Evolutionary conservation across 2,797 vertebrate genomes (phyloP), one percentile per base, ranked within the genome.

Genomic region (Nannoperca obscura): DNA sequence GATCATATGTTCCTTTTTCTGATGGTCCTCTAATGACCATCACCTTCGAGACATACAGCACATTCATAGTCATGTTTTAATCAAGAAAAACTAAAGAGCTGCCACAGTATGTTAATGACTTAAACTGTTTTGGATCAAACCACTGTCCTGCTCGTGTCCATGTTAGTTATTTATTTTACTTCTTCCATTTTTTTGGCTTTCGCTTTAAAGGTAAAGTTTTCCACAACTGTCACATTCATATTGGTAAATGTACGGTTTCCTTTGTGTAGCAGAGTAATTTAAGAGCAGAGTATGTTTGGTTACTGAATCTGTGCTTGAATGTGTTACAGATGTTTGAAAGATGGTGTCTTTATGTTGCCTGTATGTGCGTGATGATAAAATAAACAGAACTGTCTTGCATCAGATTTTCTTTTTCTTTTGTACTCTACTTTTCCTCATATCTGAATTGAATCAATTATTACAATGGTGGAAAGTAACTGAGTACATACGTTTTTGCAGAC

Each of bases 81-180:
- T 24, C 44, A 72, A 15, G 47, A 71, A 61, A 54, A 14, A 70
- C 59, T 61, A 14, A 34, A 80, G 34, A 86, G 83, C 88, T 89
- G 86, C 69, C 71, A 65, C 74, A 90, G 86, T 79, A 62, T 84
- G 85, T 73, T 44, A 83, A 86, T 89, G 91, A 95, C 95, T 95
- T 95, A 93, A 96, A 95, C 87, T 89, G 82, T 89, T 74, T 82
- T 94, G 94, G 95, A 94, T 94, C 80, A 91, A 96, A 96, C 95
- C 95, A 95, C 95, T 96, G 88, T 92, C 60, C 90, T 71, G 22
- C 72, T 86, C 58, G 44, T 90, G 89, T 91, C 89, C 81, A 59
- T 89, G 53, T 86, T 80, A 78, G 78, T 86, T 91, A 92, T 92
- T 93, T 95, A 92, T 95, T 91, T 82, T 70, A 80, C 85, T 85